Conservation (phyloP, 1,140 invertebrate species). For the Pachypsylla venusta region DNA sequence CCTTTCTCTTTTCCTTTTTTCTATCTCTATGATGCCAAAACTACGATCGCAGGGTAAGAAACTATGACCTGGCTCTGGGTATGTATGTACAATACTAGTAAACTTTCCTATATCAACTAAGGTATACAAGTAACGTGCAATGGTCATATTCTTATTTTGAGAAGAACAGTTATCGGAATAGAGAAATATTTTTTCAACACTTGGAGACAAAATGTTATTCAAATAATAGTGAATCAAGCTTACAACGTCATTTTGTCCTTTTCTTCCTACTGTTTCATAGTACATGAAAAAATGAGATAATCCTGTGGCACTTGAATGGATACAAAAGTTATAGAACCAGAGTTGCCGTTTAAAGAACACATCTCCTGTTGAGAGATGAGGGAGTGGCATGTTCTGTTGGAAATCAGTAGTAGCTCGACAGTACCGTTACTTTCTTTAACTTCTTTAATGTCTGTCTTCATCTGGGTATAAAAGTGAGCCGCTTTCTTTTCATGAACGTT, state of each 20-base stretch:
- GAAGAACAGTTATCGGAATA: constrained; percentile 12
- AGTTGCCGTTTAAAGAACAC: constrained; percentile 10
- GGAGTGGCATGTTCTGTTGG: constrained; percentile 12
- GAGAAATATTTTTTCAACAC: background rate
- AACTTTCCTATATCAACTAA: constrained; percentile 19
- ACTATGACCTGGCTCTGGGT: constrained; percentile 16
- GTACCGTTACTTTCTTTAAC: background rate
- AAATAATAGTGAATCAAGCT: constrained; percentile 12
- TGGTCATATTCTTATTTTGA: constrained; percentile 11
- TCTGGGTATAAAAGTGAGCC: background rate
- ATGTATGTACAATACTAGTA: constrained; percentile 15
- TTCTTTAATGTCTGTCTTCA: background rate
- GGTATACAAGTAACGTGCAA: constrained; percentile 11
- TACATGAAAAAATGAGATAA: constrained; percentile 11
- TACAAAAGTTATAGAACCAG: constrained; percentile 15
- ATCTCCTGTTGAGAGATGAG: background rate
- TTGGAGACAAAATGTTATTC: background rate
- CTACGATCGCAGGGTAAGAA: constrained; percentile 16
- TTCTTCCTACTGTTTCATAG: constrained; percentile 8
- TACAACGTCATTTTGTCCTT: constrained; percentile 15
- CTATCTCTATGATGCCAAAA: constrained; percentile 12
- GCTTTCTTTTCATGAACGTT: constrained; percentile 7
- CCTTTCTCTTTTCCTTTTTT: constrained; percentile 3
- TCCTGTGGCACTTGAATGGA: constrained; percentile 15
- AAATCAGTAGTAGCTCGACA: constrained; percentile 1